phyloP scores from a whole-genome alignment of 2,113 vertebrate species.

The Pangasianodon hypophthalmus region DNA sequence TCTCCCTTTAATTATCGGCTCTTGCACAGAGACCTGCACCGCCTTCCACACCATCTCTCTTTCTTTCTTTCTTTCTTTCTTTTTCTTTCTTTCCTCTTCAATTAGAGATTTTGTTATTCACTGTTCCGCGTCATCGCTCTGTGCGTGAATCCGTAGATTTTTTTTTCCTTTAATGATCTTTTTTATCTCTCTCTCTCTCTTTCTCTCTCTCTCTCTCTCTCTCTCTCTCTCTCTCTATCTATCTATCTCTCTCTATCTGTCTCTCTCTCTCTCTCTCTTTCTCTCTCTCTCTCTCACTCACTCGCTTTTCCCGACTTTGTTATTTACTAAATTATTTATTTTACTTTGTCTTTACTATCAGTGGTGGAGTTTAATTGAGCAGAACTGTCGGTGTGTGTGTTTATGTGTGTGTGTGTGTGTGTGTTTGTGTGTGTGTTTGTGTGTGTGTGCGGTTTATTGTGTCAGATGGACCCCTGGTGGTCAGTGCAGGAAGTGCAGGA shows the following conservation, averaged over 20 bases:
- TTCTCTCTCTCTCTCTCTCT: background rate
- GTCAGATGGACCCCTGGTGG: constrained; percentile 69
- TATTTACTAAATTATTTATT: background rate
- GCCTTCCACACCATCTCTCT: background rate
- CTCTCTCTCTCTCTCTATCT: too few relatives aligned
- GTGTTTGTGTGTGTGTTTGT: constrained; percentile 2
- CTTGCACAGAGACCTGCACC: background rate
- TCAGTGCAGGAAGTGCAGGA: background rate
- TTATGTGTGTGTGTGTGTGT: background rate
- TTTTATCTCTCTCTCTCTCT: background rate
- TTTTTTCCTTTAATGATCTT: background rate
- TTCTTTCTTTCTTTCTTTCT: background rate
- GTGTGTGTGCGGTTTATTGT: constrained; percentile 43
- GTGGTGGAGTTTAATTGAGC: background rate
- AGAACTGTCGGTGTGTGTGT: background rate
- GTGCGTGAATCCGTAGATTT: background rate
- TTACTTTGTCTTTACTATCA: background rate
- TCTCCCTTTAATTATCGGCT: background rate
- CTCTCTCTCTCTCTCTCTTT: too few relatives aligned
- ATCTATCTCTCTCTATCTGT: too few relatives aligned
- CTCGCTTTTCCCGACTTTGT: background rate
- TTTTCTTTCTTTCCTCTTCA: background rate
- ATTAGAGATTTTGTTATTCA: background rate
- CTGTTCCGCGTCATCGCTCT: background rate
- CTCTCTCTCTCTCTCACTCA: background rate